A percentile compares a stretch with the other conserved stretches of the same genome.
phyloP scores from a whole-genome alignment of 1,140 invertebrate species.

The Teleogryllus occipitalis region DNA sequence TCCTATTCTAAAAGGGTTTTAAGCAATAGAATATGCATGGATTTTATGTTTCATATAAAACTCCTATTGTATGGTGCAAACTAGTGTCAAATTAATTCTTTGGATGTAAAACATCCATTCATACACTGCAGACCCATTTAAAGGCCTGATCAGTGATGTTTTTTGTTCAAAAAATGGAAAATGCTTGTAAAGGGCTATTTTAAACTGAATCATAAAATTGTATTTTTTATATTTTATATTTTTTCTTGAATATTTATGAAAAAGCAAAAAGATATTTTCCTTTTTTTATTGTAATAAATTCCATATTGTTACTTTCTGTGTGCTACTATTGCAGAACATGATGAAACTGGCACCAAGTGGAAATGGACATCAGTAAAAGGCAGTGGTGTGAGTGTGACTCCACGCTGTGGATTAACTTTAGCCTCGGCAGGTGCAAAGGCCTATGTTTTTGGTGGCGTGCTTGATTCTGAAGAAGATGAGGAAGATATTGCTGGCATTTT shows the following conservation, averaged over 20 bases:
- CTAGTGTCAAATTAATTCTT: too few species aligned
- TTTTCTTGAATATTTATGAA: background rate
- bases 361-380: constrained; percentile 68
- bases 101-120: too few species aligned
- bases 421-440: constrained; percentile 45
- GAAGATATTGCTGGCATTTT: constrained; percentile 72
- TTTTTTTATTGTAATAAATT: background rate
- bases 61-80: too few species aligned
- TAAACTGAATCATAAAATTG: too few species aligned
- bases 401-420: constrained; percentile 57
- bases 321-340: constrained; percentile 44
- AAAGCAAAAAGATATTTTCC: background rate
- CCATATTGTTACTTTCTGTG: background rate
- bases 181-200: too few species aligned
- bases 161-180: too few species aligned
- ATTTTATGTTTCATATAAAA: too few species aligned
- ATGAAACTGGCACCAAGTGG: constrained; percentile 55
- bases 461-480: constrained; percentile 63
- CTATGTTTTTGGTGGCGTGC: constrained; percentile 71
- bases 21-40: too few species aligned
- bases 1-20: too few species aligned
- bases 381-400: constrained; percentile 51
- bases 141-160: too few species aligned
- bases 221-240: too few species aligned
- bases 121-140: too few species aligned